phyloP scores from a whole-genome alignment of 2,888 invertebrate species.

The Invenusta paracnida region DNA sequence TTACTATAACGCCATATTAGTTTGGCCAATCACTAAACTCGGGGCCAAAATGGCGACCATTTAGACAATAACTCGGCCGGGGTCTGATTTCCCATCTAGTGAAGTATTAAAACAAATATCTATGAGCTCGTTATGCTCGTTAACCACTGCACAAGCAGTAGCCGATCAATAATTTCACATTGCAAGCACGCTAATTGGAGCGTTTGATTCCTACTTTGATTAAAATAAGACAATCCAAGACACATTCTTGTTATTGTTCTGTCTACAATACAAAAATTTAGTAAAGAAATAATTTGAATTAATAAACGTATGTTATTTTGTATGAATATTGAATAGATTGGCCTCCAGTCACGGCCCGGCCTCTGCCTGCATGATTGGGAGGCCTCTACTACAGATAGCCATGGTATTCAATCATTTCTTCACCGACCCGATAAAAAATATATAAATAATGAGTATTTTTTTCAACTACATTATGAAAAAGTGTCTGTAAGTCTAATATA shows the following conservation, averaged over 20 bases:
- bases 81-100: too few relatives aligned
- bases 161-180: not conserved
- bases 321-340: not conserved
- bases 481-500: too few relatives aligned
- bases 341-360: not conserved
- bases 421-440: too few relatives aligned
- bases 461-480: too few relatives aligned
- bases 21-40: too few relatives aligned
- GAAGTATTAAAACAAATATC: too few relatives aligned
- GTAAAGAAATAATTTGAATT: not conserved
- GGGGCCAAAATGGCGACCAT: too few relatives aligned
- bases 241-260: not conserved
- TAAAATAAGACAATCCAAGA: not conserved
- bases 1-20: too few relatives aligned
- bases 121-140: too few relatives aligned
- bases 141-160: not conserved
- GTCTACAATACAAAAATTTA: not conserved
- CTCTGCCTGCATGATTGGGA: not conserved
- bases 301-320: not conserved
- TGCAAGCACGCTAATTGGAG: not conserved
- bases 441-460: too few relatives aligned
- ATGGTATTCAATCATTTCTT: too few relatives aligned
- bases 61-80: too few relatives aligned
- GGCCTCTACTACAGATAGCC: not conserved
- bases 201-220: not conserved